These are phyloP conservation scores for Pseudanteris insignis DNA, from an alignment of 2,888 invertebrate species.

Conservation along the genomic window DNA sequence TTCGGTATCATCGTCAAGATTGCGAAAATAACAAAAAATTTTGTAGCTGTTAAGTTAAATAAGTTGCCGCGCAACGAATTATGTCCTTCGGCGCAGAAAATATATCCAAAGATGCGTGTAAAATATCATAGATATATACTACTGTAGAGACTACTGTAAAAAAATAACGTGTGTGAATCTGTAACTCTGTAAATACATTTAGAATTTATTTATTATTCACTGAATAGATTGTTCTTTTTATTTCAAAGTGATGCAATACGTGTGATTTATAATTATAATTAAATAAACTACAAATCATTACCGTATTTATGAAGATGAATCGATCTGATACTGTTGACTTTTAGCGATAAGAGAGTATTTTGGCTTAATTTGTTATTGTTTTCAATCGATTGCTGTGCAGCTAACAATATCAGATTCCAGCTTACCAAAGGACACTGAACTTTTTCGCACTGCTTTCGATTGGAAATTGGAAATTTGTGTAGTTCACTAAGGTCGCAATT, in stretches of 20 bases:
- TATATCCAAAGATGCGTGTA: neutral
- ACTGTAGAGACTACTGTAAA: constrained; percentile 28
- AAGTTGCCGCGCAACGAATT: neutral
- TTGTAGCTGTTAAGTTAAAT: neutral
- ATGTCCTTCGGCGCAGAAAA: neutral
- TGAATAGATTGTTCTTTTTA: constrained; percentile 27
- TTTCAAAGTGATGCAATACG: constrained; percentile 42
- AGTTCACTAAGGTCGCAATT: constrained; percentile 16
- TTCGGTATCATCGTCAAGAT: too few relatives aligned
- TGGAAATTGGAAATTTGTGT: constrained; percentile 18
- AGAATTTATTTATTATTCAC: constrained; percentile 35
- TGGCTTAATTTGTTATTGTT: constrained; percentile 34
- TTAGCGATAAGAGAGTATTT: constrained; percentile 26
- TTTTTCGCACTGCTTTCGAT: constrained; percentile 9
- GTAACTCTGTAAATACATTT: constrained; percentile 38
- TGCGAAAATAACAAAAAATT: neutral
- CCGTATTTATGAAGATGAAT: constrained; percentile 36
- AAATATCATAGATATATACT: constrained; percentile 25
- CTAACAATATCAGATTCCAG: neutral
- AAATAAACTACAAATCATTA: constrained; percentile 26
- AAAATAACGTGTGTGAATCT: constrained; percentile 29
- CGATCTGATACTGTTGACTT: constrained; percentile 34
- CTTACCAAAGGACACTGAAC: neutral
- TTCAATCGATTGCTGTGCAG: constrained; percentile 13
- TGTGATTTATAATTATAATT: constrained; percentile 37